Percentiles rank a stretch among this genome's conserved stretches.
phyloP scores from a whole-genome alignment of 2,797 vertebrate species.

The Gymnoscopelus braueri region DNA sequence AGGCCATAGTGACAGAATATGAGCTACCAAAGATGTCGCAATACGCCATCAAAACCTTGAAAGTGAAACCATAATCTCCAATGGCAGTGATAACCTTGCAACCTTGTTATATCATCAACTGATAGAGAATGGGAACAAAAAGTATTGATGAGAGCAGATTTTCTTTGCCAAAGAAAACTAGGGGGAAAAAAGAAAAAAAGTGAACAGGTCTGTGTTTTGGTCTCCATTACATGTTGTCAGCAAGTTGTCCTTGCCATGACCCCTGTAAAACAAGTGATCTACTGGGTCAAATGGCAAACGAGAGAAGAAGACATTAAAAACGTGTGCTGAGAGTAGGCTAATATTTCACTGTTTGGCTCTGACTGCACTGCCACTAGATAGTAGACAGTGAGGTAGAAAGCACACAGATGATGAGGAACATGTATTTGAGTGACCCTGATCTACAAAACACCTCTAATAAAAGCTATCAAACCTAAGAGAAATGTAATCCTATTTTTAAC shows the following conservation, averaged over 20 bases:
- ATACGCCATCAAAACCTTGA: conserved; percentile 31
- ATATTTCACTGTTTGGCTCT: conserved; percentile 3
- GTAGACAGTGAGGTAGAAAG: not conserved
- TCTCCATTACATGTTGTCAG: too few species aligned
- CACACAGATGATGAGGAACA: conserved; percentile 1
- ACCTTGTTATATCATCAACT: not conserved
- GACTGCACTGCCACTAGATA: not conserved
- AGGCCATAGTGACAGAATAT: conserved; percentile 4
- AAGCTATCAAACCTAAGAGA: not conserved
- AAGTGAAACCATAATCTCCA: conserved; percentile 22
- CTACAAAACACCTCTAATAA: not conserved
- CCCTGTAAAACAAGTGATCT: too few species aligned
- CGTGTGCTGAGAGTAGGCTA: not conserved
- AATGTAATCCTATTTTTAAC: not conserved
- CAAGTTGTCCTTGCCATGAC: too few species aligned
- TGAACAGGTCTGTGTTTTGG: too few species aligned
- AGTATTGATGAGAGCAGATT: too few species aligned
- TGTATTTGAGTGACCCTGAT: not conserved
- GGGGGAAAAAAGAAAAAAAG: too few species aligned
- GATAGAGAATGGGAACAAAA: not conserved
- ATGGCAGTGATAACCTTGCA: not conserved
- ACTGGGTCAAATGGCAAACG: not conserved
- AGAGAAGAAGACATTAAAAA: not conserved
- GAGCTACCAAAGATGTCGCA: conserved; percentile 49
- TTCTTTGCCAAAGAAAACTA: too few species aligned